Percentiles rank a stretch among this genome's conserved stretches.
Conservation (phyloP, 2,888 invertebrate genomes). For the Prosapia bicincta region DNA sequence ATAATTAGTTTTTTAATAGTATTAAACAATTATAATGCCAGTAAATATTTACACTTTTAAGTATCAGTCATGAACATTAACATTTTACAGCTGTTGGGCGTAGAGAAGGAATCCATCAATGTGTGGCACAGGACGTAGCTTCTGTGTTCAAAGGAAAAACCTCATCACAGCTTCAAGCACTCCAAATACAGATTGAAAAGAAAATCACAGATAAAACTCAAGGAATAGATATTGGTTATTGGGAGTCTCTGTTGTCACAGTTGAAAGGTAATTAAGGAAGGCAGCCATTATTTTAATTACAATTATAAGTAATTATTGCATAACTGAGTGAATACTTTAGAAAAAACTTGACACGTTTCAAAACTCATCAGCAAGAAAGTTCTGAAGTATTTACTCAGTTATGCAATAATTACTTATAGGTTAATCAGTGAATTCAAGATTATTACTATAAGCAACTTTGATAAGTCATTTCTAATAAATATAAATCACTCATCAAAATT, state of each 20-base stretch:
- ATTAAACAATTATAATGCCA: neutral
- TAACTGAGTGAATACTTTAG: too few species aligned
- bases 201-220: slow-evolving; percentile 82
- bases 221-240: slow-evolving; percentile 95
- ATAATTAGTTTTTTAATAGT: too few species aligned
- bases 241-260: slow-evolving; percentile 95
- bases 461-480: too few species aligned
- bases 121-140: slow-evolving; percentile 87
- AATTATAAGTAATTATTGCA: too few species aligned
- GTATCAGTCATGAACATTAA: neutral
- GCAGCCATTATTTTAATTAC: too few species aligned
- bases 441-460: too few species aligned
- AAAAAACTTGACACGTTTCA: too few species aligned
- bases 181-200: slow-evolving; percentile 79
- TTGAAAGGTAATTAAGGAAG: slow-evolving; percentile 76
- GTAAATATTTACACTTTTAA: neutral
- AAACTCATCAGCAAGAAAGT: too few species aligned
- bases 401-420: too few species aligned
- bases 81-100: slow-evolving; percentile 50
- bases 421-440: too few species aligned
- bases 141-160: slow-evolving; percentile 91
- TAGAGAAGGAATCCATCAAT: slow-evolving; percentile 81
- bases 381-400: too few species aligned
- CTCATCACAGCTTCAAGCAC: slow-evolving; percentile 74
- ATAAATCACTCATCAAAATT: too few species aligned